Percentiles rank a stretch among this genome's conserved stretches.
phyloP scores from a whole-genome alignment of 2,113 vertebrate genomes.

The Thryonomys swinderianus region DNA sequence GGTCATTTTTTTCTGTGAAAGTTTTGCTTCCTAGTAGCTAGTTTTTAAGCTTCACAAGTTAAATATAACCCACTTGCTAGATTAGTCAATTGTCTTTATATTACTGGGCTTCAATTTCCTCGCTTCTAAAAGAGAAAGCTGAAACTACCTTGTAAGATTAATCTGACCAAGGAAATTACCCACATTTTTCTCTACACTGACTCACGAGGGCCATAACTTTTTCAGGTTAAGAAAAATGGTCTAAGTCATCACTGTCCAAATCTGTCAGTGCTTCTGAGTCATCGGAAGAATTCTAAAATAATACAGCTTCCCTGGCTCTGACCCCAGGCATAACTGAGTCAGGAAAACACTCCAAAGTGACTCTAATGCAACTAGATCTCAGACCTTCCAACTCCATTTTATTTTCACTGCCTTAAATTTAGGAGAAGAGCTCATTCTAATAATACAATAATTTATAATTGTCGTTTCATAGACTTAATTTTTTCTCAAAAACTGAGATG shows the following conservation, averaged over 20 bases:
- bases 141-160: conserved; percentile 13
- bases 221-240: conserved; percentile 25
- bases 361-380: not conserved
- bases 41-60: conserved; percentile 52
- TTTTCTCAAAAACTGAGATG: conserved; percentile 4
- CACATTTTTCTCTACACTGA: conserved; percentile 26
- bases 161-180: conserved; percentile 52
- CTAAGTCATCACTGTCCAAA: not conserved
- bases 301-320: not conserved
- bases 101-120: not conserved
- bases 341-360: not conserved
- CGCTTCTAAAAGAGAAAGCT: not conserved
- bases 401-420: not conserved
- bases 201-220: conserved; percentile 9
- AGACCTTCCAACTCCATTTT: not conserved
- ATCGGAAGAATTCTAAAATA: not conserved
- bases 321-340: not conserved
- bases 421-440: not conserved
- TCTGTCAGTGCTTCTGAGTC: conserved; percentile 20
- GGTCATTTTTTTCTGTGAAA: not conserved
- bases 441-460: not conserved
- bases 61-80: conserved; percentile 20
- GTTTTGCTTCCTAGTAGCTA: conserved; percentile 28
- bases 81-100: conserved; percentile 10
- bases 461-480: not conserved